Conservation (phyloP, 1,140 invertebrate genomes). For the Brachionus paranguensis region DNA sequence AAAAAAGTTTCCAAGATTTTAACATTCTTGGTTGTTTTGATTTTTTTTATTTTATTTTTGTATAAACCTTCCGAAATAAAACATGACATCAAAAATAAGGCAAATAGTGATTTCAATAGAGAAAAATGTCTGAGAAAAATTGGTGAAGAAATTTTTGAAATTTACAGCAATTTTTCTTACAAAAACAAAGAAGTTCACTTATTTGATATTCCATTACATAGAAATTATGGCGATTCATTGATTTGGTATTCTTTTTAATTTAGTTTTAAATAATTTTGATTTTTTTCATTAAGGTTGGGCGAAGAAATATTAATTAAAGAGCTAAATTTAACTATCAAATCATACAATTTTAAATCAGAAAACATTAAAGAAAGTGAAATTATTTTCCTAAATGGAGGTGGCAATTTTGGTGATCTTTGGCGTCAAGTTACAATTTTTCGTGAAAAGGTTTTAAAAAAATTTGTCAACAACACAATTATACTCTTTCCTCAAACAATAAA, state of each 20-base stretch:
- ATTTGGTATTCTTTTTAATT: neutral
- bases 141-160: neutral
- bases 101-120: neutral
- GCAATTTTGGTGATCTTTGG: neutral
- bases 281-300: neutral
- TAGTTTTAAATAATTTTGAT: neutral
- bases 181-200: neutral
- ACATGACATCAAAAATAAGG: neutral
- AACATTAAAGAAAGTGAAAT: neutral
- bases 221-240: neutral
- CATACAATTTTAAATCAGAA: neutral
- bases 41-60: neutral
- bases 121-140: neutral
- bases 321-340: neutral
- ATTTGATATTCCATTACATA: neutral
- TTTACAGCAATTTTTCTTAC: neutral
- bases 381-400: neutral
- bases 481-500: slow-evolving; percentile 3
- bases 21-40: neutral
- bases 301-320: slow-evolving; percentile 21
- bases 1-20: neutral
- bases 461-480: neutral
- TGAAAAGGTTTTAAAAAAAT: neutral
- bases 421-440: too few relatives aligned
- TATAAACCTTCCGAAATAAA: neutral